Percentiles rank a stretch among this genome's conserved stretches.
Evolutionary conservation across 2,888 invertebrate genomes (phyloP).

Genomic region (Zygothrica quintamaculata): DNA sequence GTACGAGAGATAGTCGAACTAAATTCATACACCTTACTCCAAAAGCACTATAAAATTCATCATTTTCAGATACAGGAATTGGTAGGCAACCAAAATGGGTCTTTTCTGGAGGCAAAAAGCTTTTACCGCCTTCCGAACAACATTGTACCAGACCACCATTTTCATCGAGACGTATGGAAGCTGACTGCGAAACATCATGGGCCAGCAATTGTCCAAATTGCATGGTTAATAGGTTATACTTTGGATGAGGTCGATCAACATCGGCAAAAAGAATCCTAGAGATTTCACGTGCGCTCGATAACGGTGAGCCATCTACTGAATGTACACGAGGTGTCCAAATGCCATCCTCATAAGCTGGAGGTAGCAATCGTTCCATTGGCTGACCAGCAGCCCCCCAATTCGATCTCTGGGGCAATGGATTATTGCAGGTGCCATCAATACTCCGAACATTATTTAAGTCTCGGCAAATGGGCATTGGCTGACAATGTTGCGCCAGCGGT

Average conservation of each 20-base stretch:
- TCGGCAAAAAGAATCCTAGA: constrained; percentile 88
- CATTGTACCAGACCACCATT: constrained; percentile 90
- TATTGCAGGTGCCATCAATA: constrained; percentile 94
- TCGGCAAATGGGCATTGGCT: constrained; percentile 85
- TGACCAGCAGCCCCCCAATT: constrained; percentile 89
- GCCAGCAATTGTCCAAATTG: constrained; percentile 92
- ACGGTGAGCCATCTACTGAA: constrained; percentile 84
- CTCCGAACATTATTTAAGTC: constrained; percentile 86
- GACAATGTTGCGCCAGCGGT: constrained; percentile 80
- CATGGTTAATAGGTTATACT: constrained; percentile 89
- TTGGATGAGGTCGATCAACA: constrained; percentile 86
- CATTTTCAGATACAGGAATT: constrained; percentile 86
- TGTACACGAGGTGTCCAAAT: constrained; percentile 83
- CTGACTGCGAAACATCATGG: constrained; percentile 90
- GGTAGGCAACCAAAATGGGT: constrained; percentile 90
- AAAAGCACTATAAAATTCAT: constrained; percentile 87
- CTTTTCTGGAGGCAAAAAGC: constrained; percentile 85
- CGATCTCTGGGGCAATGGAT: constrained; percentile 84
- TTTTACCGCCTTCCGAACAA: constrained; percentile 87
- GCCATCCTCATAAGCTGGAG: constrained; percentile 89
- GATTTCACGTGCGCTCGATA: constrained; percentile 89
- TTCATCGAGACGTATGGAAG: constrained; percentile 87
- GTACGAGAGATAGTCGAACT: constrained; percentile 89
- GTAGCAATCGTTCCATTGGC: constrained; percentile 88
- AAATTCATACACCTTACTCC: constrained; percentile 89